phyloP scores from a whole-genome alignment of 2,797 vertebrate species.

The Mionectes olivaceus region DNA sequence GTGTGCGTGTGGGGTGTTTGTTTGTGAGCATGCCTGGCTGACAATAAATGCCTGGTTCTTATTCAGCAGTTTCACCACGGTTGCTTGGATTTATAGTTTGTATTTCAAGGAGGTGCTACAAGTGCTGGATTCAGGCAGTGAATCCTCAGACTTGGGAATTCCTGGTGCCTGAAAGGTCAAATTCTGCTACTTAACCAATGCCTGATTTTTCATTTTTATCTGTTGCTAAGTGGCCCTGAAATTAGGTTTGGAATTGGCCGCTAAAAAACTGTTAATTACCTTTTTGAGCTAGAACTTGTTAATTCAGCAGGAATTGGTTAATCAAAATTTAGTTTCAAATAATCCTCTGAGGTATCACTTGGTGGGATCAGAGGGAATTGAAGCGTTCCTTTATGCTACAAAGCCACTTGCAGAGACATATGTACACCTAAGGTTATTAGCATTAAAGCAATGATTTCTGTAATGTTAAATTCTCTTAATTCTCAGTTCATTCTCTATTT shows the following conservation, averaged over 20 bases:
- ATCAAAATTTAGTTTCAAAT: neutral
- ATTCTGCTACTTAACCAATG: neutral
- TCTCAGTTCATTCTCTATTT: neutral
- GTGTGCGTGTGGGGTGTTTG: neutral
- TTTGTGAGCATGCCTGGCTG: neutral
- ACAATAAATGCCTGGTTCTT: slow-evolving; percentile 14
- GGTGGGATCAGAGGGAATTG: neutral
- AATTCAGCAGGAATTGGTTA: neutral
- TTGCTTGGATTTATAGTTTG: slow-evolving; percentile 51
- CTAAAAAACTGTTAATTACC: neutral
- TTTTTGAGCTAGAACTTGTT: neutral
- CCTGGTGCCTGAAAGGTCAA: neutral
- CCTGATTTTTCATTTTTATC: neutral
- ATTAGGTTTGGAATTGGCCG: neutral
- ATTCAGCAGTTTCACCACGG: neutral
- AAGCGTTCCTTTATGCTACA: neutral
- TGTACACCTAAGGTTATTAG: neutral
- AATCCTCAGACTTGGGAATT: neutral
- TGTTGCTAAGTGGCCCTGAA: neutral
- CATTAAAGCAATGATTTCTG: neutral
- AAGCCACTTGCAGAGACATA: neutral
- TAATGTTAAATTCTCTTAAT: neutral
- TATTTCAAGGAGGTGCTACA: neutral
- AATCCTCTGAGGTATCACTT: neutral
- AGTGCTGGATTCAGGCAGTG: neutral